Evolutionary conservation across 2,888 invertebrate species (phyloP).

Genomic region (Pterobdella sp.): DNA sequence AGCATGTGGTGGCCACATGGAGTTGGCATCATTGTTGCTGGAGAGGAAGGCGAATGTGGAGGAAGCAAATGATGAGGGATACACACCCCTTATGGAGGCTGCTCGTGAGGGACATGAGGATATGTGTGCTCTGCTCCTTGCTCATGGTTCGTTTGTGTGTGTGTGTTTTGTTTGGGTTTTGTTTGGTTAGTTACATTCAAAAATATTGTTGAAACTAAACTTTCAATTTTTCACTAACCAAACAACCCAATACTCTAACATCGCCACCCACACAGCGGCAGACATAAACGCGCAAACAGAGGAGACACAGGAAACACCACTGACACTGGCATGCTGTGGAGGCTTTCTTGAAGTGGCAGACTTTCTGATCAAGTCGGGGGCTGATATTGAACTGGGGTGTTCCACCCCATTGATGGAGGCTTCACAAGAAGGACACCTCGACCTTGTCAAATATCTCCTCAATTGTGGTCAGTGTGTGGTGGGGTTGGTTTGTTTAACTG

Average conservation of each 20-base stretch:
- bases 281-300: constrained; percentile 97
- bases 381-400: constrained; percentile 78
- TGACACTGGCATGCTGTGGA: constrained; percentile 92
- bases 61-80: constrained; percentile 97
- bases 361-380: constrained; percentile 86
- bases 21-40: constrained; percentile 85
- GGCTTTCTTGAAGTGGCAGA: constrained; percentile 84
- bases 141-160: constrained; percentile 60
- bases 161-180: not conserved
- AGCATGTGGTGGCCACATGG: constrained; percentile 96
- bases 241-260: too few relatives aligned
- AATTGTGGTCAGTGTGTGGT: constrained; percentile 31
- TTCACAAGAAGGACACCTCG: constrained; percentile 91
- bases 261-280: too few relatives aligned
- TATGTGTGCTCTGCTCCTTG: constrained; percentile 86
- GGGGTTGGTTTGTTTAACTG: not conserved
- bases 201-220: too few relatives aligned
- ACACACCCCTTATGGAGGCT: constrained; percentile 98
- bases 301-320: constrained; percentile 91
- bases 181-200: not conserved
- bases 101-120: constrained; percentile 96
- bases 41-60: constrained; percentile 97
- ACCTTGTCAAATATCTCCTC: constrained; percentile 63
- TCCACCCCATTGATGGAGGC: constrained; percentile 98
- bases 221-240: too few relatives aligned